Evolutionary conservation across 2,797 vertebrate genomes (phyloP).

Genomic region (Coilia nasus): DNA sequence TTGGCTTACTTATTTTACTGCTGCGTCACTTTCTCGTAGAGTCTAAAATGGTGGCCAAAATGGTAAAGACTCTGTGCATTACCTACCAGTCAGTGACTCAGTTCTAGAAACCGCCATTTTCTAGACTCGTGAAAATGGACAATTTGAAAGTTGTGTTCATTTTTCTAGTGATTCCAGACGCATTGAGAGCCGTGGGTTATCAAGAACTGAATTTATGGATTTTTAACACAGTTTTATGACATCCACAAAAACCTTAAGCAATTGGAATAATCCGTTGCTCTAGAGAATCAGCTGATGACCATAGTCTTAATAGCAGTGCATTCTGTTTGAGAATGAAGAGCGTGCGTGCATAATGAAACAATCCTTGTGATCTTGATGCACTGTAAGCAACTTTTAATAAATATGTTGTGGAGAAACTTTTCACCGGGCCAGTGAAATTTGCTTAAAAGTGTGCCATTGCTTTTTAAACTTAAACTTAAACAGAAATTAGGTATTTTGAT

Average conservation of each 20-base stretch:
- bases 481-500: neutral
- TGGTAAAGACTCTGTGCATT: neutral
- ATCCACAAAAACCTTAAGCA: neutral
- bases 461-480: neutral
- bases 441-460: neutral
- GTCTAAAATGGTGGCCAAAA: slow-evolving; percentile 61
- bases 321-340: neutral
- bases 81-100: neutral
- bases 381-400: neutral
- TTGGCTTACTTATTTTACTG: slow-evolving; percentile 27
- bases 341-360: neutral
- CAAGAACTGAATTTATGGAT: neutral
- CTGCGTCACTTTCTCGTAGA: slow-evolving; percentile 52
- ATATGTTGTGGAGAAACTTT: too few relatives aligned
- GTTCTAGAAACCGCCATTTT: neutral
- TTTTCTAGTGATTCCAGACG: neutral
- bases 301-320: neutral
- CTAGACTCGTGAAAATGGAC: neutral
- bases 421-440: neutral
- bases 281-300: neutral
- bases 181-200: neutral
- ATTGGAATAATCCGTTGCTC: neutral
- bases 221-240: neutral
- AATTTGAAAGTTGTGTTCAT: neutral
- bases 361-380: neutral